Percentiles rank a stretch among this genome's conserved stretches.
Conservation (phyloP, 2,113 vertebrate species). For the Cryptomyrus ogoouensis region DNA sequence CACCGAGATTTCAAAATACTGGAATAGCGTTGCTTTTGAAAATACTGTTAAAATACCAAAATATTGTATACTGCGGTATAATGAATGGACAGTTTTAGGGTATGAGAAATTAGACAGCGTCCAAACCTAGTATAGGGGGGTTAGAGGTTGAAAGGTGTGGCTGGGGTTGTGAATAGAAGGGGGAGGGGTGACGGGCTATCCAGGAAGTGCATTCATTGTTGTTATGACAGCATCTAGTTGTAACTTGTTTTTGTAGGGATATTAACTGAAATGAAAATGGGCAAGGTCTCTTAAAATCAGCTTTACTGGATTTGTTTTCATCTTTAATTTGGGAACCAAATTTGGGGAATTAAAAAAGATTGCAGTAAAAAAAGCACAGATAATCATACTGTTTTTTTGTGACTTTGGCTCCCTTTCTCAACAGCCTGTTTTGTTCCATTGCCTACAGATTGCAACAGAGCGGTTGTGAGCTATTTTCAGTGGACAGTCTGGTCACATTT, state of each 20-base stretch:
- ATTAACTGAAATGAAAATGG: not conserved
- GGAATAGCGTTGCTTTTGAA: too few relatives aligned
- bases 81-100: not conserved
- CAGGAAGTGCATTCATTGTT: not conserved
- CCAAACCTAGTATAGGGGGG: too few relatives aligned
- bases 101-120: too few relatives aligned
- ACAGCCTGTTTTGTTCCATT: not conserved
- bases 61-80: too few relatives aligned
- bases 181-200: too few relatives aligned
- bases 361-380: not conserved
- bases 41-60: too few relatives aligned
- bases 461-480: not conserved
- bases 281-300: not conserved
- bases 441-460: not conserved
- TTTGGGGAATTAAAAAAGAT: not conserved
- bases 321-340: not conserved
- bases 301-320: not conserved
- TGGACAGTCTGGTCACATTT: not conserved
- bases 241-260: not conserved
- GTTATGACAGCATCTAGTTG: not conserved
- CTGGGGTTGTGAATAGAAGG: too few relatives aligned
- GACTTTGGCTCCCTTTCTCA: not conserved
- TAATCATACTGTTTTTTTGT: not conserved
- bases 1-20: too few relatives aligned
- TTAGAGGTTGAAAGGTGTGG: too few relatives aligned